phyloP scores from a whole-genome alignment of 2,888 invertebrate genomes.

The Drosophila mayaguana region DNA sequence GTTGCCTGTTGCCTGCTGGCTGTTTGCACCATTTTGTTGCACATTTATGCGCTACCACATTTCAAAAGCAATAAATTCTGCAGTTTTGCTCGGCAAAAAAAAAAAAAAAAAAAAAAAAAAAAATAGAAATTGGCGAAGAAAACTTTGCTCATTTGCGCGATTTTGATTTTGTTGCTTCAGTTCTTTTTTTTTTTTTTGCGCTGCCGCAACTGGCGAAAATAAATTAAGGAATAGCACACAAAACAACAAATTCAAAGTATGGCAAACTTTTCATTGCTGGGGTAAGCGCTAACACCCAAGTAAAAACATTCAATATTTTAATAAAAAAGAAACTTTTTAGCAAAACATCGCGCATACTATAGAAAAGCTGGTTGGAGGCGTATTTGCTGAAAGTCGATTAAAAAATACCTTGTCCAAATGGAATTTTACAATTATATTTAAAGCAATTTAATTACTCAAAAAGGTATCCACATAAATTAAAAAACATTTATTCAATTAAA shows the following conservation, averaged over 20 bases:
- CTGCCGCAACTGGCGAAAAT: slow-evolving; percentile 33
- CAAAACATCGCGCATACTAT: slow-evolving; percentile 24
- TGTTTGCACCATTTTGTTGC: slow-evolving; percentile 48
- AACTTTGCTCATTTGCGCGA: slow-evolving; percentile 78
- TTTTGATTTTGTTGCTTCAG: slow-evolving; percentile 63
- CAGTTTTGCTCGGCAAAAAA: slow-evolving; percentile 57
- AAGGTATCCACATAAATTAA: neutral
- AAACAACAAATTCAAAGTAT: slow-evolving; percentile 48
- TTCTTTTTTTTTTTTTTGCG: neutral
- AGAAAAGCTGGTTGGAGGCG: neutral
- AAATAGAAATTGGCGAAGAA: slow-evolving; percentile 36
- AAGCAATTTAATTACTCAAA: neutral
- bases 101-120: neutral
- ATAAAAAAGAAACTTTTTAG: slow-evolving; percentile 33
- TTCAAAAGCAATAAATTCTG: slow-evolving; percentile 79
- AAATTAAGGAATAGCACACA: slow-evolving; percentile 57
- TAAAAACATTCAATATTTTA: slow-evolving; percentile 55
- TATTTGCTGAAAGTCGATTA: neutral
- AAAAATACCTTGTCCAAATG: neutral
- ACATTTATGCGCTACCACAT: slow-evolving; percentile 77
- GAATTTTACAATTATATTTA: neutral
- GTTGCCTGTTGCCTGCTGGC: slow-evolving; percentile 38
- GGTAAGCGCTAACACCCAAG: slow-evolving; percentile 21
- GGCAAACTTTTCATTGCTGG: slow-evolving; percentile 43
- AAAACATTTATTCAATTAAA: no score